These are phyloP conservation scores for Platyrinchus mystaceus DNA, from an alignment of 2,797 vertebrate genomes.

Conservation along the genomic window DNA sequence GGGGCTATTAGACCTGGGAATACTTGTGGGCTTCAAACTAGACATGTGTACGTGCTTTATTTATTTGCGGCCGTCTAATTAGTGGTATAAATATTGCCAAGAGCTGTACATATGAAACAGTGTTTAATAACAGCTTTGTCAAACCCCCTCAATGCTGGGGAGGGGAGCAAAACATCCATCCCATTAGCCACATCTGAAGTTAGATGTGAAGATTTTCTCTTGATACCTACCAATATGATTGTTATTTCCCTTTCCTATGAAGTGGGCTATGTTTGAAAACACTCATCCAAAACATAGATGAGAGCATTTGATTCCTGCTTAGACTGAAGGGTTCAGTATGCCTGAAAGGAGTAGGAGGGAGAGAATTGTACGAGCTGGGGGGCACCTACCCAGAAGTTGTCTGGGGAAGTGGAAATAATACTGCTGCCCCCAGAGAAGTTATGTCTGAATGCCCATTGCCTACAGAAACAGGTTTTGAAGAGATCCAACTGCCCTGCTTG, in stretches of 20 bases:
- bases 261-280: not conserved
- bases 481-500: not conserved
- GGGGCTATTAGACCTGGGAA: not conserved
- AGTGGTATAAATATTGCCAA: not conserved
- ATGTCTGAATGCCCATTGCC: not conserved
- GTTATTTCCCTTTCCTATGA: not conserved
- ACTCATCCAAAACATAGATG: not conserved
- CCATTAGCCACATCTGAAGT: not conserved
- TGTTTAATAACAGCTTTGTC: not conserved
- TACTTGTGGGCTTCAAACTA: not conserved
- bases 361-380: not conserved
- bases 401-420: not conserved
- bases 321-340: fast-evolving
- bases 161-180: not conserved
- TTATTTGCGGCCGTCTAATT: not conserved
- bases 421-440: not conserved
- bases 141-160: not conserved
- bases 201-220: not conserved
- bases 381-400: not conserved
- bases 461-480: not conserved
- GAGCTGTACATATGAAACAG: not conserved
- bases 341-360: not conserved
- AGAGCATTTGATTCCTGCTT: not conserved
- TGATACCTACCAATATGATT: not conserved
- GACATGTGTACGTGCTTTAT: not conserved